phyloP scores from a whole-genome alignment of 2,797 vertebrate species.

The Aplochiton taeniatus region DNA sequence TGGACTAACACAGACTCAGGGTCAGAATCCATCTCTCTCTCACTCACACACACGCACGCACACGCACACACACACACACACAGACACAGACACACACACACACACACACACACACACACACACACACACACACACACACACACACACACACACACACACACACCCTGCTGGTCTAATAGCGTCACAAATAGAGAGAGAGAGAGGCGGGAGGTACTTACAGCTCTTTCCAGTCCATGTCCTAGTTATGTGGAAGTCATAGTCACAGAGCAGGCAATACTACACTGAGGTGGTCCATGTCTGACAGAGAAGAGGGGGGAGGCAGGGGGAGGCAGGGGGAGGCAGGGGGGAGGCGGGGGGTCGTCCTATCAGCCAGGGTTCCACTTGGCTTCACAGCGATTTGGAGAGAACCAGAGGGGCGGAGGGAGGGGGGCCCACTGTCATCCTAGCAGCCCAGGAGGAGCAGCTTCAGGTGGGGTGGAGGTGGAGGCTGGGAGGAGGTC shows the following conservation, averaged over 20 bases:
- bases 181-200: constrained; percentile 13
- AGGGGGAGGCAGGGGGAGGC: constrained; percentile 2
- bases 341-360: constrained; percentile 38
- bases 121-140: too few species aligned
- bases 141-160: too few species aligned
- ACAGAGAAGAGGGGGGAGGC: constrained; percentile 31
- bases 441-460: constrained; percentile 55
- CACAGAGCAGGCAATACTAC: constrained; percentile 58
- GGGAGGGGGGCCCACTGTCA: constrained; percentile 41
- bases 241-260: constrained; percentile 66
- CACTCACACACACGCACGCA: too few species aligned
- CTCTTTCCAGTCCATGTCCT: constrained; percentile 86
- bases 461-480: constrained; percentile 41
- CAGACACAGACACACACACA: too few species aligned
- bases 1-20: too few species aligned
- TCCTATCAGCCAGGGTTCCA: too few species aligned
- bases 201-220: constrained; percentile 73
- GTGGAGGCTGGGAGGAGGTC: constrained; percentile 28
- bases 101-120: too few species aligned
- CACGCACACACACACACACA: too few species aligned
- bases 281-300: constrained; percentile 63
- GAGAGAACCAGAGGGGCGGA: constrained; percentile 45
- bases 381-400: constrained; percentile 74
- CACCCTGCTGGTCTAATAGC: too few species aligned
- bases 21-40: constrained; percentile 59